Conservation (phyloP, 1,140 invertebrate species). For the Arion vulgaris region DNA sequence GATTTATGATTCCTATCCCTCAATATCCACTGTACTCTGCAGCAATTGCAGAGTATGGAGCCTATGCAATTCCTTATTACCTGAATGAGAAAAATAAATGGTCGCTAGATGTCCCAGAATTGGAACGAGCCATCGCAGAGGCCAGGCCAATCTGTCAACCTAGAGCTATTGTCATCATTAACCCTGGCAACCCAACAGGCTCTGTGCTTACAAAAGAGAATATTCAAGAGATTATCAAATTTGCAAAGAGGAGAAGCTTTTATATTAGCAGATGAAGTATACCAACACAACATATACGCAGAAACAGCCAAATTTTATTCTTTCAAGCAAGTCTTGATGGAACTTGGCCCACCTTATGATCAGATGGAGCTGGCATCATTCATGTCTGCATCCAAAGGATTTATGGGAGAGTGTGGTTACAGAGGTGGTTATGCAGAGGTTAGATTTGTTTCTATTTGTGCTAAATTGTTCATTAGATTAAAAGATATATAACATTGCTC, state of each 20-base stretch:
- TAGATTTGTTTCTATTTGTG: too few relatives aligned
- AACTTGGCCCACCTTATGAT: constrained; percentile 90
- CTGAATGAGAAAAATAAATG: constrained; percentile 92
- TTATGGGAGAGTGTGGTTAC: constrained; percentile 87
- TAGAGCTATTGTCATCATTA: constrained; percentile 94
- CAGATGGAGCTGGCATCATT: constrained; percentile 93
- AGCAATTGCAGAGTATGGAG: constrained; percentile 78
- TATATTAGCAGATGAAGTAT: constrained; percentile 94
- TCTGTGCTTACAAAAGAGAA: constrained; percentile 90
- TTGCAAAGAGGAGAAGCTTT: constrained; percentile 90
- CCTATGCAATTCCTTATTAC: constrained; percentile 85
- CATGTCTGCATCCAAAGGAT: constrained; percentile 96
- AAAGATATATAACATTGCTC: too few relatives aligned
- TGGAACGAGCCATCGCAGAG: constrained; percentile 85
- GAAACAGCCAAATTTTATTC: constrained; percentile 90
- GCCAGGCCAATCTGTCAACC: constrained; percentile 81
- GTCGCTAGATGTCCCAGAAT: constrained; percentile 86
- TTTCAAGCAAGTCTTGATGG: constrained; percentile 90
- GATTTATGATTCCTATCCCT: constrained; percentile 97
- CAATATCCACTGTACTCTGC: constrained; percentile 99
- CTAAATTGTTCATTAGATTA: too few relatives aligned
- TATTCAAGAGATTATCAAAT: constrained; percentile 93
- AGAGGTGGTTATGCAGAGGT: constrained; percentile 93
- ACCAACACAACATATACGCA: constrained; percentile 96
- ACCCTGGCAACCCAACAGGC: constrained; percentile 97